Evolutionary conservation across 2,797 vertebrate species (phyloP), one percentile per base, ranked within the genome.

Genomic region (Sebastes steindachneri): DNA sequence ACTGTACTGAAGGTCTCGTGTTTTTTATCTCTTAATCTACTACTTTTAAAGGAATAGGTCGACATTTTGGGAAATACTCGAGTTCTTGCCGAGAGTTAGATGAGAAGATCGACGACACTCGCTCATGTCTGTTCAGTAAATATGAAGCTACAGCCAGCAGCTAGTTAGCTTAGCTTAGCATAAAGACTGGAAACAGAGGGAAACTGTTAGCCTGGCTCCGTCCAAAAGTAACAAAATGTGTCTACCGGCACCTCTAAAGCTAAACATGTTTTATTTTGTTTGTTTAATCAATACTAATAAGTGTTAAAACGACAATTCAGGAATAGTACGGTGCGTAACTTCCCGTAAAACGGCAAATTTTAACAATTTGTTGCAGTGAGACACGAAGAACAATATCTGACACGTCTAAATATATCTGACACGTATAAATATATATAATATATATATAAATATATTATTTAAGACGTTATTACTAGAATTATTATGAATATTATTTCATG

Each of bases 1-100:
- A 83, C 72, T 82, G 62, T 80, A 77, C 77, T 41, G 37, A 3
- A 15, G 37, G 73, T 75, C 72, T 89, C 68, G 10, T 64, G 15
- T 77, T 26, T 68, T 72, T 66, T 65, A 29, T 26, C 57, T 57
- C 60, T 72, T 58, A 57, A 45, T 70, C 66, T 26, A 31, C 12
- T 66, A 41, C 25, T 67, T 84, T 80, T 78, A 60, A 76, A 73
- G 60, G 57, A 64, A 79, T 29, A 60, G 41, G 58, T 82, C 1
- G 26, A 31, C 48, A 29, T 41, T 67, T 68, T 62, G 54, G 21
- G 45, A 71, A 74, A 71, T 37, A 29, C 8, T 15, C 3, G 35
- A 5, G 37, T 12, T 71, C 28, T 57, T 65, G 21, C 7, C 0
- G 2, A 62, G 53, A 48, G 19, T 33, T 8, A 4, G 7, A 35